These are phyloP conservation scores for Lottia scabra DNA, from an alignment of 2,888 invertebrate species.

Conservation along the genomic window DNA sequence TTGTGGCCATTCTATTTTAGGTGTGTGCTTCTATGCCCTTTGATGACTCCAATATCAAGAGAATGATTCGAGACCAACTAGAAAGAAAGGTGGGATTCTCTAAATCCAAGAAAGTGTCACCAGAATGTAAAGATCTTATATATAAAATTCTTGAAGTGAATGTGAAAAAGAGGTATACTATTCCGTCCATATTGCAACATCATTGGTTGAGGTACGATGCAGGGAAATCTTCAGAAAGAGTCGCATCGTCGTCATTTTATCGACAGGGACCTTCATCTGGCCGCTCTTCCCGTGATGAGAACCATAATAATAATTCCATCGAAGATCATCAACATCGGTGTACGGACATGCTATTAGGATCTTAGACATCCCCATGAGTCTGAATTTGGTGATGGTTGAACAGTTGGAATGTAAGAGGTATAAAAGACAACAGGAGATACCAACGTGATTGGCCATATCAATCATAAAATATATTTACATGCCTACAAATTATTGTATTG, in stretches of 20 bases:
- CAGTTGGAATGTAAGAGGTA: no score
- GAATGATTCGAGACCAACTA: slow-evolving; percentile 83
- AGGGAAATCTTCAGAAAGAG: not conserved
- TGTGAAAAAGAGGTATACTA: slow-evolving; percentile 72
- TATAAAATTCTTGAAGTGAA: slow-evolving; percentile 87
- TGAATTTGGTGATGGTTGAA: no score
- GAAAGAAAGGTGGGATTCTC: slow-evolving; percentile 63
- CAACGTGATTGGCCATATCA: no score
- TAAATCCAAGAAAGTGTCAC: slow-evolving; percentile 71
- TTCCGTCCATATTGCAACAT: slow-evolving; percentile 48
- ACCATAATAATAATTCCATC: no score
- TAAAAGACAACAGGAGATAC: no score
- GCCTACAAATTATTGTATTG: no score
- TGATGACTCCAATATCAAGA: slow-evolving; percentile 82
- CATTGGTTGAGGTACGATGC: slow-evolving; percentile 38
- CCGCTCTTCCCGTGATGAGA: no score
- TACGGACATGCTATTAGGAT: no score
- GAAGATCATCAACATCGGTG: no score
- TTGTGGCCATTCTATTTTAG: slow-evolving; percentile 42
- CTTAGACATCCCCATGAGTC: no score
- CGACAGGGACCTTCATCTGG: no score
- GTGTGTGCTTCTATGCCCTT: slow-evolving; percentile 86
- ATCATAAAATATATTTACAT: no score
- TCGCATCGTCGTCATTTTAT: not conserved
- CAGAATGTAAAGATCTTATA: slow-evolving; percentile 78